Conservation (phyloP, 1,140 invertebrate species). For the Caenorhabditis remanei region DNA sequence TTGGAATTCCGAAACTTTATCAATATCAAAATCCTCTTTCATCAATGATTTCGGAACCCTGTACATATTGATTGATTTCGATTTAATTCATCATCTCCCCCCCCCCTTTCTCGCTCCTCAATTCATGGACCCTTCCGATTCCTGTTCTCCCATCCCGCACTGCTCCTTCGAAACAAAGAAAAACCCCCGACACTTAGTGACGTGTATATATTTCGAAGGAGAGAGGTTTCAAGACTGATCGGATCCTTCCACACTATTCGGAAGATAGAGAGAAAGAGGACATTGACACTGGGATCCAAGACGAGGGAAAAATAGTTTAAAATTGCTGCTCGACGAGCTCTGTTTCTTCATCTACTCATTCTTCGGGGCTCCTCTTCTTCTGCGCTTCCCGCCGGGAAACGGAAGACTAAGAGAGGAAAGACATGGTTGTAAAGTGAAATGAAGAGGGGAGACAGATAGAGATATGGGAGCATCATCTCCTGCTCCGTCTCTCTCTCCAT, state of each 20-base stretch:
- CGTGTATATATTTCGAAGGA: background rate
- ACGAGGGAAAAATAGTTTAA: constrained; percentile 29
- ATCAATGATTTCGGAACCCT: background rate
- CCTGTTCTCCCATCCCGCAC: background rate
- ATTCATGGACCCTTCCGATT: background rate
- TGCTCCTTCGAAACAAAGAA: background rate
- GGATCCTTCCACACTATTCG: no score
- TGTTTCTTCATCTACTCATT: background rate
- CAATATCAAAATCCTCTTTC: no score
- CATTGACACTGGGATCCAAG: background rate
- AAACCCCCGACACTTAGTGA: background rate
- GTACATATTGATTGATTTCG: background rate
- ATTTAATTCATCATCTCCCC: background rate
- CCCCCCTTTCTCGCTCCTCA: background rate
- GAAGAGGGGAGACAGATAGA: background rate
- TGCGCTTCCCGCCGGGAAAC: background rate
- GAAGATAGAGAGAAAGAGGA: background rate
- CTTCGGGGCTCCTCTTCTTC: background rate
- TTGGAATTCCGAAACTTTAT: no score
- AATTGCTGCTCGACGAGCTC: constrained; percentile 4
- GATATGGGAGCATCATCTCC: background rate
- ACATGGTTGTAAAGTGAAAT: constrained; percentile 43
- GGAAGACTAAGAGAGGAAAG: constrained; percentile 3
- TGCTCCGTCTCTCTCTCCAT: background rate
- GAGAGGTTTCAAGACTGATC: background rate